Evolutionary conservation across 1,140 invertebrate species (phyloP).

Genomic region (Caenorhabditis brenneri): DNA sequence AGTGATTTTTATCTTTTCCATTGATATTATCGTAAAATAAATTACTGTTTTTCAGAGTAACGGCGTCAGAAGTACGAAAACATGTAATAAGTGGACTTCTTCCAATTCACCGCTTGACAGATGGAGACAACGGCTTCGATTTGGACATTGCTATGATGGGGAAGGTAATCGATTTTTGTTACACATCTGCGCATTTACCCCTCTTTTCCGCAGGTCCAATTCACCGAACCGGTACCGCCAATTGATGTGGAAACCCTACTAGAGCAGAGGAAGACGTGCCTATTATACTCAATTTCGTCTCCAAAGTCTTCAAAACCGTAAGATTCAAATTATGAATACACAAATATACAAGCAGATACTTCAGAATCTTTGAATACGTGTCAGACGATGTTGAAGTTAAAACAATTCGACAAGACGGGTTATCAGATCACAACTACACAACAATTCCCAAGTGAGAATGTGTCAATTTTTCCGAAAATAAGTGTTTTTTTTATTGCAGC

Average conservation of each 20-base stretch:
- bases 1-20: no score
- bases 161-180: constrained; percentile 2
- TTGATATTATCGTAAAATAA: no score
- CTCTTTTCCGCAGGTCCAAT: not conserved
- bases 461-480: not conserved
- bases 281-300: constrained; percentile 8
- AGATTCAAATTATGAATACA: not conserved
- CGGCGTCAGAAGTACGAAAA: constrained; percentile 20
- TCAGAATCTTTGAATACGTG: constrained; percentile 31
- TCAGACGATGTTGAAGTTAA: constrained; percentile 12
- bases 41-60: not conserved
- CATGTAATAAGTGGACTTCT: constrained; percentile 26
- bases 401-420: constrained; percentile 20
- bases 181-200: not conserved
- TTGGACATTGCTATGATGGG: constrained; percentile 32
- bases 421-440: constrained; percentile 28
- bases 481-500: not conserved
- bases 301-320: constrained; percentile 17
- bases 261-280: not conserved
- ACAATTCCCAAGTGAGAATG: not conserved
- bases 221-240: not conserved
- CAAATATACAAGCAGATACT: not conserved
- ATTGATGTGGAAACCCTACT: constrained; percentile 2
- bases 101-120: not conserved
- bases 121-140: not conserved